phyloP scores from a whole-genome alignment of 2,888 invertebrate species.

The Cheilosia vulpina region DNA sequence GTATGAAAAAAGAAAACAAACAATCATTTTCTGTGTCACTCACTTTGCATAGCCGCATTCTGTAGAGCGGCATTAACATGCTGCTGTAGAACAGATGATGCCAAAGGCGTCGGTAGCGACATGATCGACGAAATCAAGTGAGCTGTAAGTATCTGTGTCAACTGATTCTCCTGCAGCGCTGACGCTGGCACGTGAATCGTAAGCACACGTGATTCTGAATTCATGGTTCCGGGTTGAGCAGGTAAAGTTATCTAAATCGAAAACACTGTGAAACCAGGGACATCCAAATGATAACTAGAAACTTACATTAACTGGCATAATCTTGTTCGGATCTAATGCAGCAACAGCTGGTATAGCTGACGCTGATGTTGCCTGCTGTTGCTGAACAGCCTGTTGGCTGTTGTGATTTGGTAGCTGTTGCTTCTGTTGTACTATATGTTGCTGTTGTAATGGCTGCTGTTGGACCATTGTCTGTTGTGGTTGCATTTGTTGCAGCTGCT shows the following conservation, averaged over 20 bases:
- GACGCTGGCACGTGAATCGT: conserved; percentile 96
- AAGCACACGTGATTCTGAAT: conserved; percentile 88
- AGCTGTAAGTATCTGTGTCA: conserved; percentile 90
- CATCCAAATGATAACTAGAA: neutral
- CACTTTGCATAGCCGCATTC: conserved; percentile 84
- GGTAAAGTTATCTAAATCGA: conserved; percentile 90
- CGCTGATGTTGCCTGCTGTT: conserved; percentile 78
- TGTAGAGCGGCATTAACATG: conserved; percentile 93
- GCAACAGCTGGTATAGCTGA: conserved; percentile 83
- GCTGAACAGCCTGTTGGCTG: conserved; percentile 77
- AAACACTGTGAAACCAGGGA: neutral
- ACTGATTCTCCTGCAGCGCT: conserved; percentile 89
- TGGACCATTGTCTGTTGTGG: conserved; percentile 66
- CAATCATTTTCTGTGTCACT: conserved; percentile 32
- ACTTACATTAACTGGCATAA: conserved; percentile 86
- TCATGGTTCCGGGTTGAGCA: conserved; percentile 89
- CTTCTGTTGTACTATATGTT: conserved; percentile 57
- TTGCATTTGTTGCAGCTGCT: conserved; percentile 76
- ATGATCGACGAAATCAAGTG: conserved; percentile 95
- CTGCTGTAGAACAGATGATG: conserved; percentile 93
- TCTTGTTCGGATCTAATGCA: conserved; percentile 84
- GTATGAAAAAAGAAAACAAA: neutral
- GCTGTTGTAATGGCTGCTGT: conserved; percentile 62
- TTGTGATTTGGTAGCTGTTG: conserved; percentile 76
- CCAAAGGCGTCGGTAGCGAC: conserved; percentile 92